Evolutionary conservation across 2,113 vertebrate genomes (phyloP), one percentile per base, ranked within the genome.

Genomic region (Leucosticte australis): DNA sequence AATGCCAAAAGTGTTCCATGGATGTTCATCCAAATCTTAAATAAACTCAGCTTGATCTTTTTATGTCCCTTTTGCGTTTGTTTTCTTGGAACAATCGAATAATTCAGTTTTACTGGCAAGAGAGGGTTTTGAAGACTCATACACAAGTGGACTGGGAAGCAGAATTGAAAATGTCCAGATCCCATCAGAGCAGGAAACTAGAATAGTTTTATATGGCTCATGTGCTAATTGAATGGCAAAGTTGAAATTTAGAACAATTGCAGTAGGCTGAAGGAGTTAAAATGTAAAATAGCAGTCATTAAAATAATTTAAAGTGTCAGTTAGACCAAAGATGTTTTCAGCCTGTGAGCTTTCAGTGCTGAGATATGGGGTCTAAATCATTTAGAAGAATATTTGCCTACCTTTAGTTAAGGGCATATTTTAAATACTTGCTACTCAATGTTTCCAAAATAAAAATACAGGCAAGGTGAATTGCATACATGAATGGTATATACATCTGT

Each of bases 11-110:
- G 26, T 5, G 2, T 86, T 92, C 42, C 13, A 18, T 31, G 28
- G 46, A 46, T 18, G 3, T 68, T 90, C 78, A 68, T 60, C 79
- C 83, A 90, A 75, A 81, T 75, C 47, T 92, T 77, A 88, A 94
- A 83, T 88, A 94, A 94, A 93, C 21, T 74, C 92, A 71, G 39
- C 64, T 86, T 90, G 71, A 77, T 93, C 30, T 70, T 90, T 89
- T 90, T 80, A 55, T 90, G 82, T 92, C 87, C 83, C 18, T 31
- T 83, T 91, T 86, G 70, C 77, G 56, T 88, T 91, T 0, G 0
- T 91, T 88, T 95, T 88, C 94, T 88, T 1, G 4, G 82, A 96
- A 92, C 42, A 92, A 39, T 67, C 46, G 90, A 94, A 82, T 79
- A 79, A 70, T 74, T 86, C 1, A 1, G 35, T 81, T 92, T 88